These are phyloP conservation scores for Pasiphila rectangulata DNA, from an alignment of 2,888 invertebrate genomes.

Conservation along the genomic window DNA sequence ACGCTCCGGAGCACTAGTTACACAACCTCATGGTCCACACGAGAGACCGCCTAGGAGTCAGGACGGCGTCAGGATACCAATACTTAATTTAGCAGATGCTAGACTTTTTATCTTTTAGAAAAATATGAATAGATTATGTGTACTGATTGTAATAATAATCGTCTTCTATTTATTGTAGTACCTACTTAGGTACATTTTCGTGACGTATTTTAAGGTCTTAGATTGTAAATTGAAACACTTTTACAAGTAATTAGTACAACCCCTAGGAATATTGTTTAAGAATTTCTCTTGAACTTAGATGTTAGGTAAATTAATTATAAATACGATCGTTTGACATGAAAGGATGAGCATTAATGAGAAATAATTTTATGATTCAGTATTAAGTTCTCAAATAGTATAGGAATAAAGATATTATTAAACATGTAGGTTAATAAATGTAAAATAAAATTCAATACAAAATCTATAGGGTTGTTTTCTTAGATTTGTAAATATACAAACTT, in stretches of 20 bases:
- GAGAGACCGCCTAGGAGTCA: slow-evolving; percentile 73
- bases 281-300: slow-evolving; percentile 54
- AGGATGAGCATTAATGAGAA: slow-evolving; percentile 54
- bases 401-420: slow-evolving; percentile 56
- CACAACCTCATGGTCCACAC: slow-evolving; percentile 73
- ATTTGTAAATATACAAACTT: slow-evolving; percentile 59
- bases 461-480: slow-evolving; percentile 77
- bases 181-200: slow-evolving; percentile 72
- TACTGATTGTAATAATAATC: slow-evolving; percentile 76
- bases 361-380: slow-evolving; percentile 70
- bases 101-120: slow-evolving; percentile 59
- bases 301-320: slow-evolving; percentile 50
- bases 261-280: slow-evolving; percentile 68
- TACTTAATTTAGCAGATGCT: slow-evolving; percentile 66
- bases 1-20: slow-evolving; percentile 80
- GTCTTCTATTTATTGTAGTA: slow-evolving; percentile 80
- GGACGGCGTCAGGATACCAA: slow-evolving; percentile 71
- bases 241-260: slow-evolving; percentile 61
- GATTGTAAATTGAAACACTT: slow-evolving; percentile 62
- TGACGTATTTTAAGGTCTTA: slow-evolving; percentile 72
- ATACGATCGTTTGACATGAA: slow-evolving; percentile 54
- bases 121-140: slow-evolving; percentile 65
- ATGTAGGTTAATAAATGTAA: slow-evolving; percentile 68
- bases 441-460: slow-evolving; percentile 71
- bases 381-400: slow-evolving; percentile 76